These are phyloP conservation scores for Catocala fraxini DNA, from an alignment of 2,888 invertebrate species.

Conservation along the genomic window DNA sequence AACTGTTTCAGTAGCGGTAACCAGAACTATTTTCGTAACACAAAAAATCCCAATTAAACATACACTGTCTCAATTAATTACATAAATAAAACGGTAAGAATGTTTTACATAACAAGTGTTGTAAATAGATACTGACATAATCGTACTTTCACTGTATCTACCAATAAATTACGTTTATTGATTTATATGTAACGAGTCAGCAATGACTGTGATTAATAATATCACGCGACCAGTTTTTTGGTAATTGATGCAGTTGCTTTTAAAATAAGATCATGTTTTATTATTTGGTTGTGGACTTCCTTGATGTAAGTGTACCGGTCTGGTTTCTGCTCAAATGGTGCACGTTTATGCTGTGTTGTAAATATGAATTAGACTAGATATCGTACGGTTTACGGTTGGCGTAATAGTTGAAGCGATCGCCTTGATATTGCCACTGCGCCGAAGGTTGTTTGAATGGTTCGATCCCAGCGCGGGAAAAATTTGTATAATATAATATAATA, in stretches of 20 bases:
- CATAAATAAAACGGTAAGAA: constrained; percentile 40
- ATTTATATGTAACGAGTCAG: constrained; percentile 52
- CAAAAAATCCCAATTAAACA: constrained; percentile 9
- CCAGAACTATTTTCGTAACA: constrained; percentile 6
- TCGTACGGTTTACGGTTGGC: too few species aligned
- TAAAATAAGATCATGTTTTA: constrained; percentile 10
- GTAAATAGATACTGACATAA: constrained; percentile 54
- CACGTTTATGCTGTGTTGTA: too few species aligned
- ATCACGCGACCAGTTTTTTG: constrained; percentile 52
- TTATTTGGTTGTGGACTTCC: background rate
- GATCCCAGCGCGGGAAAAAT: too few species aligned
- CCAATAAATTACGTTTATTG: constrained; percentile 62
- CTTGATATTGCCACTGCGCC: too few species aligned
- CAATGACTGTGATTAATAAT: constrained; percentile 69
- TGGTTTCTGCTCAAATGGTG: too few species aligned
- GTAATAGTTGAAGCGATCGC: too few species aligned
- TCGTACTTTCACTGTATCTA: constrained; percentile 61
- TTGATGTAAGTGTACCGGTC: background rate
- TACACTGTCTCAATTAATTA: constrained; percentile 33
- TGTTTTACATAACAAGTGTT: constrained; percentile 43
- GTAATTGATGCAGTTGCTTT: constrained; percentile 36
- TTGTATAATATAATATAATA: too few species aligned
- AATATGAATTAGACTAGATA: too few species aligned
- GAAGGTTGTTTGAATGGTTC: too few species aligned
- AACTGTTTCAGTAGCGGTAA: too few species aligned